Evolutionary conservation across 2,113 vertebrate species (phyloP).

Genomic region (Malurus elegans): DNA sequence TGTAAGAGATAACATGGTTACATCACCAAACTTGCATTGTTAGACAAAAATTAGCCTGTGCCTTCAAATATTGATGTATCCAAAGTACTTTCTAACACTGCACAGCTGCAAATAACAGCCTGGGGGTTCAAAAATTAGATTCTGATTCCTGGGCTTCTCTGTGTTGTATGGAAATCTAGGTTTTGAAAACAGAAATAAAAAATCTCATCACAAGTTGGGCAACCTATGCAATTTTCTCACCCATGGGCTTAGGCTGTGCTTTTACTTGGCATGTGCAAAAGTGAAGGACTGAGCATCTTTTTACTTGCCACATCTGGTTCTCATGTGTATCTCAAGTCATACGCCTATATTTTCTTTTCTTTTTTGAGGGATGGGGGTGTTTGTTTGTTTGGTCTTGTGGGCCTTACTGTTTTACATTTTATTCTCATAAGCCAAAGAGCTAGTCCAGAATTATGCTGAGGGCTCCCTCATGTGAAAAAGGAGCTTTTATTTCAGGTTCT

Average conservation of each 20-base stretch:
- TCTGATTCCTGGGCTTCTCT: background rate
- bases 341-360: background rate
- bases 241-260: background rate
- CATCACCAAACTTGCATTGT: background rate
- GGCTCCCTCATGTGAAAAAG: background rate
- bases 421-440: background rate
- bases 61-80: background rate
- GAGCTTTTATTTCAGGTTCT: background rate
- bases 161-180: background rate
- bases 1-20: background rate
- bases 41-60: background rate
- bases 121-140: background rate
- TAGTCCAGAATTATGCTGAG: background rate
- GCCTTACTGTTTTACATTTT: background rate
- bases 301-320: background rate
- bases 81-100: background rate
- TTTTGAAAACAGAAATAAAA: background rate
- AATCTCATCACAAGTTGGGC: background rate
- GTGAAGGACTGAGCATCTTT: background rate
- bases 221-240: background rate
- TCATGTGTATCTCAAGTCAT: background rate
- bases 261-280: background rate
- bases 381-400: background rate
- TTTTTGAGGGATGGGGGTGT: accelerated
- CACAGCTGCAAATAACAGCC: background rate